Evolutionary conservation across 2,888 invertebrate species (phyloP), one percentile per base, ranked within the genome.

Genomic region (Gymnosoma rotundatum): DNA sequence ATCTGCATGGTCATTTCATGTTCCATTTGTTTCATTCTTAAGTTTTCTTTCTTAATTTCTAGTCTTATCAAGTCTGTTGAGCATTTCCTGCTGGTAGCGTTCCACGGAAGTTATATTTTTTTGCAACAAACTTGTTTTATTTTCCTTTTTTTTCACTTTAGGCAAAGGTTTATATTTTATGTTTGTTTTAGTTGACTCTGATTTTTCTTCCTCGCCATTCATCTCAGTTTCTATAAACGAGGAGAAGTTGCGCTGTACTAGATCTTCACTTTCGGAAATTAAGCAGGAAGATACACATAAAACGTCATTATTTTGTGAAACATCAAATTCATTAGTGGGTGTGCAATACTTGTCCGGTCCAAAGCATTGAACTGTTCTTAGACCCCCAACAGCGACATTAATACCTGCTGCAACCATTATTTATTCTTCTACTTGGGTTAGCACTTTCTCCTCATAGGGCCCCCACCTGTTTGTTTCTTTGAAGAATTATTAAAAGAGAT

Each of bases 401-500:
- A 73, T 36, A 50, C 73, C 73, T 20, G 73, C 60, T 21, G 63
- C 61, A 61, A 14, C 63, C 63, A 63, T 16, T 18, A 73, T 63
- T 14, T 63, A 36, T 52, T 73, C 73, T 5, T 63, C 73, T 36
- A 50, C 73, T 14, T 60, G 50, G 4, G 61, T 18, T 8, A 73
- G 52, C 25, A 54, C 18, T 56, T 75, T 75, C 38, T 75, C 75
- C 42, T 75, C 64, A 54, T 64, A 74, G 7, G 56, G 64, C 3
- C 64, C 45, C 64, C 64, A 56, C 74, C 63, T 4, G 64, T 61
- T 50, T 38, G 18, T 63, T 52, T 61, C 18, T 20, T 73, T 61
- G 73, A 50, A 52, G 63, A 52, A 18, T 73, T 73, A 50, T 73
- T 73, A 18, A 73, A 73, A 2, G 61, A 48, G 38, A 48, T 14